Conservation (phyloP, 2,888 invertebrate species). For the Venusia cambrica region DNA sequence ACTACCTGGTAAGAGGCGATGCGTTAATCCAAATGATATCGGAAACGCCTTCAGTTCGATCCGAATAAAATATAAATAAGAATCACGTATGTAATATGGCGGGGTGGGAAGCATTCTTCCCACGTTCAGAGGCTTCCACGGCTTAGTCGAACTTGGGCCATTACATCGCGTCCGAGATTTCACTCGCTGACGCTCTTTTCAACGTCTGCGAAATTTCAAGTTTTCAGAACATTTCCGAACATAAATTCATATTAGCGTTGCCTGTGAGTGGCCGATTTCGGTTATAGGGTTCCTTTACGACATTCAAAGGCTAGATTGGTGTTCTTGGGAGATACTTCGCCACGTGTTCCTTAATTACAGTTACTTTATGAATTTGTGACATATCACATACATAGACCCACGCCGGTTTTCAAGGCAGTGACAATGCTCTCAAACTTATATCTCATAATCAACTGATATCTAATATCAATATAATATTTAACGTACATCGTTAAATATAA, state of each 20-base stretch:
- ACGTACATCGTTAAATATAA: too few species aligned
- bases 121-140: constrained; percentile 67
- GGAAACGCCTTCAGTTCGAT: constrained; percentile 45
- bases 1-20: constrained; percentile 58
- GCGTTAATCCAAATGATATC: constrained; percentile 70
- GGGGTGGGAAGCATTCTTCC: constrained; percentile 64
- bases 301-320: too few species aligned
- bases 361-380: too few species aligned
- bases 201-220: constrained; percentile 39
- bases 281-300: too few species aligned
- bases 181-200: constrained; percentile 41
- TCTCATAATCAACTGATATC: too few species aligned
- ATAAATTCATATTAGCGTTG: constrained; percentile 30
- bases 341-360: too few species aligned
- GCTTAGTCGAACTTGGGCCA: constrained; percentile 73
- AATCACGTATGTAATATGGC: constrained; percentile 80
- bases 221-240: constrained; percentile 33
- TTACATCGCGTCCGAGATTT: constrained; percentile 58
- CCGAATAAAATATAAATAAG: constrained; percentile 76
- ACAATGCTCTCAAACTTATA: too few species aligned
- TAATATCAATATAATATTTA: too few species aligned
- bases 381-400: too few species aligned
- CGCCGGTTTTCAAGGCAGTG: too few species aligned
- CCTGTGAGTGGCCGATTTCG: constrained; percentile 25
- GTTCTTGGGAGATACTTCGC: too few species aligned